A percentile compares a stretch with the other conserved stretches of the same genome.
Evolutionary conservation across 2,113 vertebrate species (phyloP).

Genomic region (Papio anubis): DNA sequence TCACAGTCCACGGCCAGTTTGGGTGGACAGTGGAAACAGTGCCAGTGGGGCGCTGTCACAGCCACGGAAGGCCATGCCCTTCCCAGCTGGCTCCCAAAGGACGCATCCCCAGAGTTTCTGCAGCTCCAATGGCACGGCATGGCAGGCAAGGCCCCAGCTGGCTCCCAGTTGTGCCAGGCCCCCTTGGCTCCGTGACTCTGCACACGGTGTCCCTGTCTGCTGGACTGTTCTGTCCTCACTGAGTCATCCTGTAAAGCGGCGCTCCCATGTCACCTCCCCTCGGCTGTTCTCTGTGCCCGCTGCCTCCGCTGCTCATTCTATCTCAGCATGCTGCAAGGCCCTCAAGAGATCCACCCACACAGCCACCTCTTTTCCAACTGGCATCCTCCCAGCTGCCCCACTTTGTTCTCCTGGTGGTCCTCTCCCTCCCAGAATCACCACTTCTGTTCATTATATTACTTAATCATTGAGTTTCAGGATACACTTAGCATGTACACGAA

Average conservation of each 20-base stretch:
- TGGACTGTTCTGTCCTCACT: neutral
- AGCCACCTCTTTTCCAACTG: too few relatives aligned
- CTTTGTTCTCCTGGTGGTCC: neutral
- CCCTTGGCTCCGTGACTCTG: neutral
- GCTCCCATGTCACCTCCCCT: neutral
- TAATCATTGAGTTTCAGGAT: neutral
- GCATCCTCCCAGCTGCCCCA: neutral
- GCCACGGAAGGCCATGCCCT: neutral
- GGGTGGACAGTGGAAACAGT: neutral
- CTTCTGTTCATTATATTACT: neutral
- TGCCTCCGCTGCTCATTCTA: neutral
- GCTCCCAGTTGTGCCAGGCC: neutral
- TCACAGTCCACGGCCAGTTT: neutral
- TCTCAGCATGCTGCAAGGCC: neutral
- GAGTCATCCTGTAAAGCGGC: neutral
- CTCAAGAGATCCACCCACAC: neutral
- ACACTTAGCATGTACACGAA: accelerated
- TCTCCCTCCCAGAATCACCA: accelerated
- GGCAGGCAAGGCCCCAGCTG: neutral
- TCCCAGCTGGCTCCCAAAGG: neutral
- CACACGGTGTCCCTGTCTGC: neutral
- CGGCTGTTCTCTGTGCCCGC: neutral
- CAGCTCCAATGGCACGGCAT: accelerated
- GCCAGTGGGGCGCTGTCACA: neutral
- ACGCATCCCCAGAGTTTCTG: neutral